Conservation (phyloP, 53 echinoderm and acorn worm genomes). For the Stichopus horrens region DNA sequence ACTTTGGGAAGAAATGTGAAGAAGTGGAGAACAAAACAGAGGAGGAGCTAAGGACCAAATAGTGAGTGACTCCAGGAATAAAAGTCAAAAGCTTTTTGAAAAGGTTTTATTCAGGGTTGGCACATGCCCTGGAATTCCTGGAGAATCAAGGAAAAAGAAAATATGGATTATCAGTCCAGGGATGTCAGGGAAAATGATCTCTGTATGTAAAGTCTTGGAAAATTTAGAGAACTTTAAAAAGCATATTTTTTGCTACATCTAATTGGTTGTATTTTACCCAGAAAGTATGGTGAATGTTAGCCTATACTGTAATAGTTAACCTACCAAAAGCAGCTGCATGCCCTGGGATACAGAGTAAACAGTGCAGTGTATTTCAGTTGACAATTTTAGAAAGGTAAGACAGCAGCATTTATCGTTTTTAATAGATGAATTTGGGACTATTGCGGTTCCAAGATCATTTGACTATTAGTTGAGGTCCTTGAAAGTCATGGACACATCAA, state of each 20-base stretch:
- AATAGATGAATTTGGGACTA: too few relatives aligned
- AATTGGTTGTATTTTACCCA: neutral
- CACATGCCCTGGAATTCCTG: neutral
- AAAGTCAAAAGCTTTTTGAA: neutral
- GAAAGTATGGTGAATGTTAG: neutral
- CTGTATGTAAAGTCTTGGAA: neutral
- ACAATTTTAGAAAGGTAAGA: too few relatives aligned
- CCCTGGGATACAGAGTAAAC: too few relatives aligned
- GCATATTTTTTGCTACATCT: too few relatives aligned
- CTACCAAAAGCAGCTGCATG: too few relatives aligned
- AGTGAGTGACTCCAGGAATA: slow-evolving; percentile 58
- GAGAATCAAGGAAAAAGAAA: neutral
- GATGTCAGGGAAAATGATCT: neutral
- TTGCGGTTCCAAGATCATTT: too few relatives aligned
- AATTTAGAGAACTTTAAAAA: too few relatives aligned
- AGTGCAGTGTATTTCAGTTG: too few relatives aligned
- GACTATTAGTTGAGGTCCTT: too few relatives aligned
- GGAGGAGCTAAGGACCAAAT: slow-evolving; percentile 62
- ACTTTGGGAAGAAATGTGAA: slow-evolving; percentile 80
- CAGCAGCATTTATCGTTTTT: too few relatives aligned
- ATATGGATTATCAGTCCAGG: neutral
- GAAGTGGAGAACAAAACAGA: slow-evolving; percentile 76
- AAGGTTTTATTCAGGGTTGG: neutral
- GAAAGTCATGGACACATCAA: too few relatives aligned
- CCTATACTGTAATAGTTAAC: neutral